Base-by-base conservation (phyloP, 2,888 invertebrate species). In the Trimorus sp. region DNA sequence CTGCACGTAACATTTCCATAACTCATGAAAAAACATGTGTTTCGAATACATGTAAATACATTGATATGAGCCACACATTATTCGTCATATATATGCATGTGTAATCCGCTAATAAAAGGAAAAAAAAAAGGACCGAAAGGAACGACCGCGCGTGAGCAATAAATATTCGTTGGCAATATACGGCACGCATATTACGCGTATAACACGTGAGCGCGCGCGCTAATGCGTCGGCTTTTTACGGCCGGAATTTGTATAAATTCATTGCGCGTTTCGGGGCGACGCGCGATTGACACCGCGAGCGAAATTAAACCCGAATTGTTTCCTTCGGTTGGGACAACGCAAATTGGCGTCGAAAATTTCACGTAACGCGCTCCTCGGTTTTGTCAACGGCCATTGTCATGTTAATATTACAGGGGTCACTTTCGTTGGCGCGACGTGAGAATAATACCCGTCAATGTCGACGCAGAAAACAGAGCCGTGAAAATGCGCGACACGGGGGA, bases 321-420 rank as follows among this genome's bases (percentile, higher is more conserved):
- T 74, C 59, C 69, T 74, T 74, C 74, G 51, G 38, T 37, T 42
- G 51, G 63, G 69, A 79, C 79, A 79, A 79, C 74, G 79, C 42
- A 68, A 74, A 79, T 62, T 79, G 69, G 16, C 63, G 56, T 42
- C 58, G 42, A 59, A 51, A 79, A 75, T 75, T 63, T 79, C 53
- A 69, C 69, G 74, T 54, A 79, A 69, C 80, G 54, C 71, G 40
- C 26, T 26, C 1, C 26, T 40, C 49, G 59, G 54, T 76, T 76
- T 75, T 75, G 80, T 70, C 79, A 65, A 75, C 58, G 62, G 63
- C 75, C 59, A 80, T 80, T 75, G 70, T 75, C 75, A 80, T 79
- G 79, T 79, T 74, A 75, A 80, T 74, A 73, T 74, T 69, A 69
- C 74, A 69, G 74, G 63, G 65, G 53, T 68, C 62, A 73, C 73